Evolutionary conservation across 2,888 invertebrate species (phyloP).

Genomic region (Leucoptera coffeella): DNA sequence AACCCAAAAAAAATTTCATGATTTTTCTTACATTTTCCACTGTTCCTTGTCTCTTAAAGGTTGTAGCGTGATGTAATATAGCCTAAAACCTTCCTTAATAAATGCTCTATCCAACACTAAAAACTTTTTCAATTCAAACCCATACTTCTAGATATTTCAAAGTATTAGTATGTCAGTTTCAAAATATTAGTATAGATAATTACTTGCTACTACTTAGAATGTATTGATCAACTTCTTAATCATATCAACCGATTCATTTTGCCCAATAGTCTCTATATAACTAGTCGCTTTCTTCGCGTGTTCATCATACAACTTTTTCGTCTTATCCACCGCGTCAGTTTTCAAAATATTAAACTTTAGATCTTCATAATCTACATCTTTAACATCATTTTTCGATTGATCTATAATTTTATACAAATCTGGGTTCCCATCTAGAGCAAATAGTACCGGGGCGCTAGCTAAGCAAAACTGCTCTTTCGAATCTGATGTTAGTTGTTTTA

Average conservation of each 20-base stretch:
- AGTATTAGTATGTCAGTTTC: too few species aligned
- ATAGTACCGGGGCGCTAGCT: conserved; percentile 78
- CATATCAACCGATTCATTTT: conserved; percentile 38
- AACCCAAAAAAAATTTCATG: too few species aligned
- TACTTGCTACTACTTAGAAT: conserved; percentile 15
- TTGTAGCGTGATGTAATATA: too few species aligned
- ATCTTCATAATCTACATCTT: conserved; percentile 62
- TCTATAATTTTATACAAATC: conserved; percentile 58
- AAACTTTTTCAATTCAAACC: too few species aligned
- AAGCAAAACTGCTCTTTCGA: conserved; percentile 64
- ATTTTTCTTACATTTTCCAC: too few species aligned
- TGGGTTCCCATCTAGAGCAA: conserved; percentile 73
- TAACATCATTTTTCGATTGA: conserved; percentile 59
- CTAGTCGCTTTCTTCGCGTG: conserved; percentile 31
- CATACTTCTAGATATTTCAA: too few species aligned
- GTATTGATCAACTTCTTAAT: conserved; percentile 39
- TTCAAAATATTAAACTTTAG: conserved; percentile 41
- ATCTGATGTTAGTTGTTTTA: conserved; percentile 44
- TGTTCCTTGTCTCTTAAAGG: too few species aligned
- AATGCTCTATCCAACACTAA: too few species aligned
- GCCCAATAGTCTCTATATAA: conserved; percentile 27
- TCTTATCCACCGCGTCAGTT: conserved; percentile 36
- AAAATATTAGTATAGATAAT: too few species aligned
- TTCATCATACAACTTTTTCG: conserved; percentile 29
- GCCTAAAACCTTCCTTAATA: too few species aligned